Conservation (phyloP, 2,113 vertebrate genomes). For the Cromileptes altivelis region DNA sequence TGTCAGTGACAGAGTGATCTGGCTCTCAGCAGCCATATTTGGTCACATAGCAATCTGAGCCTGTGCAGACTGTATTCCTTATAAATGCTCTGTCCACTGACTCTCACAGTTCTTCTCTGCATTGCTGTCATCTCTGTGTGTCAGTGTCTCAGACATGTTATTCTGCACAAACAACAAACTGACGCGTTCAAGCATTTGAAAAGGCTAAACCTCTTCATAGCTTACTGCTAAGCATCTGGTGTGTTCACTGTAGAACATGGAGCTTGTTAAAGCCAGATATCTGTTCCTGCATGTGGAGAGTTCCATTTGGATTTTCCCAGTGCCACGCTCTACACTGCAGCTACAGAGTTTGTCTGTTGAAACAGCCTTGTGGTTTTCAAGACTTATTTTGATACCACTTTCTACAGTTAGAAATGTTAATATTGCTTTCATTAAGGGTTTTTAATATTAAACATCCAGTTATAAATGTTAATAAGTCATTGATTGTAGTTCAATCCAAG, state of each 20-base stretch:
- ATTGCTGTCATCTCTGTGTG: not conserved
- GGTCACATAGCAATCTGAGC: constrained; percentile 3
- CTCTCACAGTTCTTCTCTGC: not conserved
- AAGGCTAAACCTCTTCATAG: not conserved
- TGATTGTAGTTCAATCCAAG: not conserved
- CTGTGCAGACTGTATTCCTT: not conserved
- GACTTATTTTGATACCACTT: no score
- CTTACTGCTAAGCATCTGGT: not conserved
- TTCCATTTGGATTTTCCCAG: constrained; percentile 2
- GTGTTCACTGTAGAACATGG: not conserved
- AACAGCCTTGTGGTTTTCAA: not conserved
- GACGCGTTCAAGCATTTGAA: not conserved
- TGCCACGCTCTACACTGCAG: not conserved
- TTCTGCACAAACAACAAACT: not conserved
- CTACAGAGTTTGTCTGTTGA: not conserved
- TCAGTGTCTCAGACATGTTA: not conserved
- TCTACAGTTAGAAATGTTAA: not conserved
- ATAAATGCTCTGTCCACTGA: not conserved
- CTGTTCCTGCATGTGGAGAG: not conserved
- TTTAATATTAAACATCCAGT: not conserved
- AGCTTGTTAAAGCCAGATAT: not conserved
- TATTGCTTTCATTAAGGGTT: not conserved
- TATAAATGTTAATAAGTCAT: not conserved
- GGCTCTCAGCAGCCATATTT: constrained; percentile 29
- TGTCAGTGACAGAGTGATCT: not conserved